A percentile compares a stretch with the other conserved stretches of the same genome.
Evolutionary conservation across 2,888 invertebrate genomes (phyloP).

Genomic region (Folsomia candida): DNA sequence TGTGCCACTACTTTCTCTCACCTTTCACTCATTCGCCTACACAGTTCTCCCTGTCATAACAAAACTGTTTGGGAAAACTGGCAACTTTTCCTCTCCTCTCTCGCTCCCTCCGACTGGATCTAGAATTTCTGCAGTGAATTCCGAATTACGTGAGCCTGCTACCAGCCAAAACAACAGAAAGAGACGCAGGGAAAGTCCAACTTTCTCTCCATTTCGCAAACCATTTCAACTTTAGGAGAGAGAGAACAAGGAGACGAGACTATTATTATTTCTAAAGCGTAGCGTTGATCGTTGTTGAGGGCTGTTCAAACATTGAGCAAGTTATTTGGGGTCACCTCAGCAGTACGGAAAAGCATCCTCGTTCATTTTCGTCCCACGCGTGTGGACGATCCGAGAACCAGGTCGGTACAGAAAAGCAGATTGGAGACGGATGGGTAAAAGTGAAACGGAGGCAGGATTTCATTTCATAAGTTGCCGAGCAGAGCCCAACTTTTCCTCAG

Average conservation of each 20-base stretch:
- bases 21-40: neutral
- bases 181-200: too few species aligned
- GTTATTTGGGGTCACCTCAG: neutral
- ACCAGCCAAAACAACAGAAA: too few species aligned
- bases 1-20: neutral
- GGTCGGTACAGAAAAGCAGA: too few species aligned
- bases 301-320: neutral
- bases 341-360: too few species aligned
- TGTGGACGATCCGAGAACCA: too few species aligned
- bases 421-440: too few species aligned
- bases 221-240: neutral
- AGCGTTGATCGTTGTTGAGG: too few species aligned
- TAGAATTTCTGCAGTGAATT: too few species aligned
- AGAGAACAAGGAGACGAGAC: neutral
- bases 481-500: neutral
- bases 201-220: neutral
- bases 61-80: neutral
- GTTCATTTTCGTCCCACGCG: too few species aligned
- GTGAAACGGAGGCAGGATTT: too few species aligned
- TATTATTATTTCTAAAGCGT: too few species aligned
- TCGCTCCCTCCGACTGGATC: neutral
- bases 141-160: too few species aligned
- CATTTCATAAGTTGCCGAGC: neutral
- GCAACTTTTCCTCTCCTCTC: neutral
- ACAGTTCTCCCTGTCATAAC: neutral